phyloP scores from a whole-genome alignment of 2,888 invertebrate genomes.

The Lasioglossum leucozonium region DNA sequence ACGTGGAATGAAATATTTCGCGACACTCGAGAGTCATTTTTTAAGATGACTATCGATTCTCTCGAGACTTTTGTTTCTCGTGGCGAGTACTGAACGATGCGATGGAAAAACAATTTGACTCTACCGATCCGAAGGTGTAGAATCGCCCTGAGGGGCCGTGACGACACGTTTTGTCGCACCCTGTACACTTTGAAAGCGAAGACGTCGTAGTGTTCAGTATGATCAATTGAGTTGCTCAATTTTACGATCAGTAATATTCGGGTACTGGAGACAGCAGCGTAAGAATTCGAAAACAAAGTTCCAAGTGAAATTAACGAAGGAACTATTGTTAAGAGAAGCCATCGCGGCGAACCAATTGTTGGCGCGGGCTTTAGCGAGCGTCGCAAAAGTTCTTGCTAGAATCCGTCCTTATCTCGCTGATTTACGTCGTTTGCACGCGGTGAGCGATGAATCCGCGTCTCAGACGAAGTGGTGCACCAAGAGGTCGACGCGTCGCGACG shows the following conservation, averaged over 20 bases:
- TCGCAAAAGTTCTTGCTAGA: background rate
- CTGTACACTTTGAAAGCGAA: too few species aligned
- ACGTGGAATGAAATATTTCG: too few species aligned
- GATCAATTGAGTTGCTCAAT: background rate
- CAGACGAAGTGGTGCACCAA: background rate
- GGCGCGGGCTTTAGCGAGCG: background rate
- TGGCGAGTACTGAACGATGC: too few species aligned
- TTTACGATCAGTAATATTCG: background rate
- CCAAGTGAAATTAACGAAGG: background rate
- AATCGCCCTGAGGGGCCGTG: too few species aligned
- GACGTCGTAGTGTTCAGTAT: background rate
- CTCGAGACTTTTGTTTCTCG: too few species aligned
- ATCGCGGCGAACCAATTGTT: background rate
- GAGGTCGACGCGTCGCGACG: background rate
- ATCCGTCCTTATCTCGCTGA: background rate
- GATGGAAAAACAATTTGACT: background rate
- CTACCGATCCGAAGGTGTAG: too few species aligned
- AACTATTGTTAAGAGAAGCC: background rate
- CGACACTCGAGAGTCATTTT: too few species aligned
- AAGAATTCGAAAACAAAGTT: background rate
- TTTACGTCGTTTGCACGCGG: slow-evolving; percentile 1
- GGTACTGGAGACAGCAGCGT: background rate
- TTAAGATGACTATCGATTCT: too few species aligned
- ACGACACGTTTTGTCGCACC: too few species aligned
- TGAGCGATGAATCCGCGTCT: background rate